Evolutionary conservation across 2,888 invertebrate species (phyloP).

Genomic region (Galerucella pusilla): DNA sequence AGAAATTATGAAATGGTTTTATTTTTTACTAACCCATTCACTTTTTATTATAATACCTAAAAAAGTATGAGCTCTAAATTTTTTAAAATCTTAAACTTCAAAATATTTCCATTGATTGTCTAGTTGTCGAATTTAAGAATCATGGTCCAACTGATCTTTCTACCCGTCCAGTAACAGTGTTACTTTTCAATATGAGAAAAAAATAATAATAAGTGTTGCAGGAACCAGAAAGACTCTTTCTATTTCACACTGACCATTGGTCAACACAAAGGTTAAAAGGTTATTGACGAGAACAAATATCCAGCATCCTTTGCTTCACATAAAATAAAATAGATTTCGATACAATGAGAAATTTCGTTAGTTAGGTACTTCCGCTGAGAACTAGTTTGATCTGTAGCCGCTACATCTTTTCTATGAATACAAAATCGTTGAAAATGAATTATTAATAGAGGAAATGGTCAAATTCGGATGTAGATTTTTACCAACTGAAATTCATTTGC

Average conservation of each 20-base stretch:
- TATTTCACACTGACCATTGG: conserved; percentile 34
- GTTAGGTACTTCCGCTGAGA: conserved; percentile 31
- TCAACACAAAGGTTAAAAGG: conserved; percentile 27
- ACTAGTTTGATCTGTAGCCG: conserved; percentile 24
- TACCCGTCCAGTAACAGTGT: not conserved
- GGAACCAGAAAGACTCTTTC: conserved; percentile 37
- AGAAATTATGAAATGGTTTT: no score
- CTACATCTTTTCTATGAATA: conserved; percentile 12
- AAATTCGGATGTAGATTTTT: not conserved
- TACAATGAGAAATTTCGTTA: conserved; percentile 34
- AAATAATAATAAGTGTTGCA: conserved; percentile 27
- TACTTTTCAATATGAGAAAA: conserved; percentile 1
- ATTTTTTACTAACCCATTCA: no score
- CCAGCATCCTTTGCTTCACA: conserved; percentile 32
- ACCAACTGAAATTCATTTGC: not conserved
- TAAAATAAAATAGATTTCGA: conserved; percentile 23
- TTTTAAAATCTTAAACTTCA: no score
- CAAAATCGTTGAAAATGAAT: conserved; percentile 23
- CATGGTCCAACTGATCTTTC: conserved; percentile 2
- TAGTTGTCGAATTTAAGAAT: no score
- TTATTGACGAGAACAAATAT: conserved; percentile 29
- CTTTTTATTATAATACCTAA: no score
- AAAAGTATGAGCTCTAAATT: no score
- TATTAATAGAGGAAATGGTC: conserved; percentile 28
- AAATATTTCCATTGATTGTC: no score